phyloP scores from a whole-genome alignment of 2,113 vertebrate genomes.

The Melanerpes aurifrons region DNA sequence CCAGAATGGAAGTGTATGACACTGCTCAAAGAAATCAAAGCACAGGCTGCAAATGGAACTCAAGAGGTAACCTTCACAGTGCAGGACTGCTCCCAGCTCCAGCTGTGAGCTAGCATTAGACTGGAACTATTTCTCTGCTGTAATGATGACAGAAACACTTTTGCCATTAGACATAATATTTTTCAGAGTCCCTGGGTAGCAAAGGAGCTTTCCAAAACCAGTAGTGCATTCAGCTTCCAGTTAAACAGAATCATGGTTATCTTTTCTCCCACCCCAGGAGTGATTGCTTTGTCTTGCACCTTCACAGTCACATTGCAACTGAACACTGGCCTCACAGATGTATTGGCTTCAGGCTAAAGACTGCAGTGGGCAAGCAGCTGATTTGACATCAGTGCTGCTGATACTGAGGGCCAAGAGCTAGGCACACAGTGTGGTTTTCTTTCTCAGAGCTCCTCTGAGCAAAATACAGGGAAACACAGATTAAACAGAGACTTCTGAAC shows the following conservation, averaged over 20 bases:
- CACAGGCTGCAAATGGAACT: background rate
- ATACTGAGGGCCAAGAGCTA: background rate
- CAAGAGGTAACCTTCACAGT: background rate
- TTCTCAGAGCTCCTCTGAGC: background rate
- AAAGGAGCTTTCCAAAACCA: background rate
- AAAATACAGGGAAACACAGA: background rate
- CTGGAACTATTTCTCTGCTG: background rate
- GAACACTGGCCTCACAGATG: background rate
- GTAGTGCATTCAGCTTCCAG: background rate
- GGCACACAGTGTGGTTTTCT: accelerated
- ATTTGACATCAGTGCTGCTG: background rate
- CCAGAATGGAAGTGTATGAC: background rate
- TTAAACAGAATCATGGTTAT: background rate
- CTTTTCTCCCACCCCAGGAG: background rate
- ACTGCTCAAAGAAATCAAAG: background rate
- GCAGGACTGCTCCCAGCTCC: background rate
- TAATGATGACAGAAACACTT: background rate
- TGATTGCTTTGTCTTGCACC: background rate
- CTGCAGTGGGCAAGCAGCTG: background rate
- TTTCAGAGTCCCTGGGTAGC: background rate
- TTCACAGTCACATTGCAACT: background rate
- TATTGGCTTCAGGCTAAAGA: background rate
- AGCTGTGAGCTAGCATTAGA: background rate
- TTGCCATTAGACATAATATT: background rate
- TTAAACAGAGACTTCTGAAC: background rate